Base-by-base conservation (phyloP, 2,888 invertebrate species). In the Lepidocyrtoides sp. region DNA sequence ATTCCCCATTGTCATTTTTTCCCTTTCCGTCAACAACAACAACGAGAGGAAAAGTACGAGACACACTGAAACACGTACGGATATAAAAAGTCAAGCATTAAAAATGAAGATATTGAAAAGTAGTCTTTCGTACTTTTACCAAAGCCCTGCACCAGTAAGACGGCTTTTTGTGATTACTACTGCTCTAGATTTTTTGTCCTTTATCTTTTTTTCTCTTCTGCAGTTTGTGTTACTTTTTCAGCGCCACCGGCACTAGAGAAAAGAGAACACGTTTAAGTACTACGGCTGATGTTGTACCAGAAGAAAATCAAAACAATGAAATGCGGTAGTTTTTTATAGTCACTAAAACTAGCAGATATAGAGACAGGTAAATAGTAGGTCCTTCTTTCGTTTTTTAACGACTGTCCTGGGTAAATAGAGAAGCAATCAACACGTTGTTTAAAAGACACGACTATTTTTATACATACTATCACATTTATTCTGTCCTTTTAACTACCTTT, bases 371-470 rank as follows among this genome's bases (percentile, higher is more conserved):
- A 32, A 63, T 63, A 57, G 23, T 84, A 10, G 29, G 44, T 66
- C 32, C 32, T 69, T 17, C 48, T 69, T 51, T 54, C 36, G 4
- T 77, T 81, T 69, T 82, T 89, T 81, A 89, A 89, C 57, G 69
- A 66, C 81, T 89, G 72, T 82, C 72, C 63, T 82, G 89, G 82
- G 89, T 32, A 69, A 89, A 81, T 60, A 82, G 69, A 89, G 89
- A 89, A 51, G 72, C 69, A 89, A 89, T 82, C 89, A 89, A 89
- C 89, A 82, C 54, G 89, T 89, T 89, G 89, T 82, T 82, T 54
- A 89, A 66, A 26, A 72, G 89, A 72, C 72, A 89, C 81, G 69
- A 32, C 20, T 36, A n/a, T 7, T 0, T 63, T 60, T 60, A 23
- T 26, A 60, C 57, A 17, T 60, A 12, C 20, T 1, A 5, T 7